phyloP scores from a whole-genome alignment of 2,888 invertebrate genomes.

The Eristalinus sepulchralis region DNA sequence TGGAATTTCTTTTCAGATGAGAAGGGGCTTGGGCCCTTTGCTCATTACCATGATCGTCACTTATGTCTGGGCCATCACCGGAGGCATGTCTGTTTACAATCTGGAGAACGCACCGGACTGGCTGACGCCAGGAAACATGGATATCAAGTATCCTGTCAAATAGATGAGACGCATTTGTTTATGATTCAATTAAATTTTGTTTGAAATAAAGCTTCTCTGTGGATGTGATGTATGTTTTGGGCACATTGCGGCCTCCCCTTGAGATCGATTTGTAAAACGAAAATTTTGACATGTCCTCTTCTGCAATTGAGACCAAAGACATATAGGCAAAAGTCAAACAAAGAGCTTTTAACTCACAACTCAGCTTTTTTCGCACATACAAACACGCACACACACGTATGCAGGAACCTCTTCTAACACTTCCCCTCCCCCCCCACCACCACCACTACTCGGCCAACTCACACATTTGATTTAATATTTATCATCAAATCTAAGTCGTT shows the following conservation, averaged over 20 bases:
- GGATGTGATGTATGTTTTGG: neutral
- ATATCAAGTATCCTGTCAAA: neutral
- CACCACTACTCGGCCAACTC: constrained; percentile 53
- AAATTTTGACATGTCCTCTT: constrained; percentile 15
- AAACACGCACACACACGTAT: constrained; percentile 1
- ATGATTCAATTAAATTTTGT: neutral
- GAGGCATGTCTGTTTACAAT: neutral
- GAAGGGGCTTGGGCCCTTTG: neutral
- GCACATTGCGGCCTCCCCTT: neutral
- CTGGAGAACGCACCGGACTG: neutral
- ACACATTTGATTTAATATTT: constrained; percentile 63
- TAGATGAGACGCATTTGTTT: no score
- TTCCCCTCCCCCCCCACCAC: constrained; percentile 75
- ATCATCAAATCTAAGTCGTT: constrained; percentile 33
- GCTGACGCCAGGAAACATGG: neutral
- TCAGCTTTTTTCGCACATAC: constrained; percentile 75
- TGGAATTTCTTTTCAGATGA: neutral
- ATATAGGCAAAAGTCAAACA: constrained; percentile 39
- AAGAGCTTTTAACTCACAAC: constrained; percentile 28
- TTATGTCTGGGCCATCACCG: neutral
- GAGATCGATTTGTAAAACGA: constrained; percentile 14
- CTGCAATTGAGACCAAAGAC: constrained; percentile 7
- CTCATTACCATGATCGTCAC: neutral
- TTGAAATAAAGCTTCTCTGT: neutral
- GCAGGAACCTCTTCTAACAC: no score